Base-by-base conservation (phyloP, 2,797 vertebrate genomes). In the Acrossocheilus wenchowensis region DNA sequence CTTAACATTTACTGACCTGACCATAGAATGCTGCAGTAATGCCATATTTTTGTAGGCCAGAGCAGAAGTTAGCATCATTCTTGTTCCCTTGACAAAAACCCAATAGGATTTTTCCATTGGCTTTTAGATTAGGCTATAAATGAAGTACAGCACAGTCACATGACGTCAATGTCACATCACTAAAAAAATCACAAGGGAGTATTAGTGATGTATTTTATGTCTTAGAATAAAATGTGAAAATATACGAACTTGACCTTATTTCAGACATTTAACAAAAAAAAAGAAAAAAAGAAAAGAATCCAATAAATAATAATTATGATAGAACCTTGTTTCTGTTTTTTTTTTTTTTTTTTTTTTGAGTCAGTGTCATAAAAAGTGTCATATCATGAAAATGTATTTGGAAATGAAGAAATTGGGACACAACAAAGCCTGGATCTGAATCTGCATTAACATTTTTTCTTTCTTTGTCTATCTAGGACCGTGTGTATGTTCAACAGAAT, bases 401-500 rank as follows among this genome's bases (percentile, higher is more conserved):
- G 4, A 74, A 50, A 30, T 17, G 26, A 50, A n/a, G 14, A 1
- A 4, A 74, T 74, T 50, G 23, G 41, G 14, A 48, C 9, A 5
- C 19, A 36, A 36, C 17, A 34, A 52, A 54, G 48, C 6, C 64
- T 81, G 87, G 62, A 88, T 75, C 87, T 88, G 82, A 80, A 89
- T 45, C 62, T 41, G 48, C 26, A 57, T 72, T 2, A 54, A 34
- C 23, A 23, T 48, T 48, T 66, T 14, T 66, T 26, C 6, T 78
- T 12, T 81, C 15, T 77, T 26, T 48, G 17, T 68, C 2, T 78
- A n/a, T 45, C 11, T 89, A 99, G 98, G 98, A 99, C 92, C 96
- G 98, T 84, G 98, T 99, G 30, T 99, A 99, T 83, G 97, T 99
- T 89, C 98, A 99, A 88, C 98, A 99, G 91, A 99, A 99, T 92